Base-by-base conservation (phyloP, 2,797 vertebrate genomes). In the Acipenser transmontanus region DNA sequence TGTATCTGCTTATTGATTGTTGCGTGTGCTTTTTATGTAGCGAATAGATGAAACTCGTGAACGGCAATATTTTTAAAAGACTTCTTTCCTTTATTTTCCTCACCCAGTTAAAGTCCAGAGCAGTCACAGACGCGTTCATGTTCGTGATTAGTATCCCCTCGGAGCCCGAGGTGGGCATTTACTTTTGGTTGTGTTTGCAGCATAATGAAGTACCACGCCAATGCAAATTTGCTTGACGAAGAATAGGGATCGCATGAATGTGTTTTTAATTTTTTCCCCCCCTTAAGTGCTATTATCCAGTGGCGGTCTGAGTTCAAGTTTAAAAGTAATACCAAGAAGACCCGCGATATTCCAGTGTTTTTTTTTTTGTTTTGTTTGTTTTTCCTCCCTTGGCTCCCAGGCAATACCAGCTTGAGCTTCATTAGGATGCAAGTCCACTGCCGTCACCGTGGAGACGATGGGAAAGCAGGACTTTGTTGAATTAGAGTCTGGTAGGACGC, bases 371-470 rank as follows among this genome's bases (percentile, higher is more conserved):
- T 34, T 34, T 20, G 1, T 34, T 34, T 34, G 4, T 34, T 34
- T 34, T 34, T 34, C 34, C 34, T 48, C 57, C 8, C 54, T 57
- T 11, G 11, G 12, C 7, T 57, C 54, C n/a, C 54, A 57, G 54
- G 6, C 11, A 34, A 34, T 34, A 34, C 34, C 34, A 34, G 34
- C 34, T 34, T 1, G 47, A 49, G 13, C 65, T 0, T 57, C 70
- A 73, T 65, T 74, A 68, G 72, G 70, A 78, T 74, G 70, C 80
- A 59, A 68, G 2, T 67, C 76, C 67, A 51, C 1, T 11, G 1
- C 67, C 73, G 57, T 68, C 77, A 72, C 78, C 73, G 59, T 71
- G 76, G 79, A 73, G 76, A 74, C 65, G 52, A 5, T 0, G 75
- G 66, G 69, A 70, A 48, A 49, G 1, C 34, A 34, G 70, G 47